Base-by-base conservation (phyloP, 2,797 vertebrate species). In the Dermochelys coriacea region DNA sequence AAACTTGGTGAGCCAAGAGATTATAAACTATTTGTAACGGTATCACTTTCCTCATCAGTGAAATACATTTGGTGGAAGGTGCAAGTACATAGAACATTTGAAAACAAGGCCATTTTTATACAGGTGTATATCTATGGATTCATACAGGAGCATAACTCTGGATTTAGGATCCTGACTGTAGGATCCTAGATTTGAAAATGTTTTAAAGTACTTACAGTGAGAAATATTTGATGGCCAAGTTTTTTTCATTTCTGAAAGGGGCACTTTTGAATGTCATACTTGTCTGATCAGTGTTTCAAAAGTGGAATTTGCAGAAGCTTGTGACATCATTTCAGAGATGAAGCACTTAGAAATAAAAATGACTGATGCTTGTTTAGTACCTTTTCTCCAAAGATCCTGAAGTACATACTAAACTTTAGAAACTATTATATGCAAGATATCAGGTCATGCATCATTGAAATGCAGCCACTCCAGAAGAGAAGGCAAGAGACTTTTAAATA, bases 381-480 rank as follows among this genome's bases (percentile, higher is more conserved):
- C 79, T 64, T 84, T 59, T 86, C 83, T 94, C 89, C 85, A 93
- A 90, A 64, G 83, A 54, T 90, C 89, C 85, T 64, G 45, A 57
- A 71, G 81, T 2, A 1, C 79, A 10, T 57, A 25, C n/a, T 81
- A 64, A 91, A 87, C 61, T 88, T 93, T 77, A 31, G 85, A 94
- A 91, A 87, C 41, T 79, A 80, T 85, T 64, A 64, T 86, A 16
- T 71, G 91, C 93, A 90, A 92, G 79, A 81, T 91, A 84, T 95
- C 84, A 84, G 89, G 52, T 97, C 94, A 87, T 85, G 91, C 85
- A 57, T 51, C 10, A 5, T 0, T 86, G 89, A 93, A 94, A 84
- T 89, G 49, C 49, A 82, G 59, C 83, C 84, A 68, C 94, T 91
- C 83, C 55, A 37, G 7, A 86, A 92, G 93, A 91, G 57, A 91